Conservation (phyloP, 1,140 invertebrate genomes). For the Rhagoletis zephyria region DNA sequence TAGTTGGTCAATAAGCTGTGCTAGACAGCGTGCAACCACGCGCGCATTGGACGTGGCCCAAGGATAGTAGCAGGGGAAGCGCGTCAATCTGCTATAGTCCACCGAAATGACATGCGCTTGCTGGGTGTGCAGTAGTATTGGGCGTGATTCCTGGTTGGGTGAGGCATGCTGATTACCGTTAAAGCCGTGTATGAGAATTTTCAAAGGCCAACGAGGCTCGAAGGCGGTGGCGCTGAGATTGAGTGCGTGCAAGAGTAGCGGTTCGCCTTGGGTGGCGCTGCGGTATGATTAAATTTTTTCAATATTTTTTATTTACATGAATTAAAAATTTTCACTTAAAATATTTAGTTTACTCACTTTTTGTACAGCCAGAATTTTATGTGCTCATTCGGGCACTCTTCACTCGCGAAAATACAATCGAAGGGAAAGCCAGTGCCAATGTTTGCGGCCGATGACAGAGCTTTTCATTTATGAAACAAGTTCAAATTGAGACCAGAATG, state of each 20-base stretch:
- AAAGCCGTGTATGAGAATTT: slow-evolving; percentile 72
- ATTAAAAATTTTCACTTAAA: slow-evolving; percentile 41
- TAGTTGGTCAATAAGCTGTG: slow-evolving; percentile 72
- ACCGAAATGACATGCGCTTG: slow-evolving; percentile 74
- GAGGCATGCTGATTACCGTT: slow-evolving; percentile 62
- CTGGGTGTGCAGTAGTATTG: slow-evolving; percentile 69
- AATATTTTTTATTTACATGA: neutral
- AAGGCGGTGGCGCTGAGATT: slow-evolving; percentile 65
- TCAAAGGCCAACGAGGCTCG: slow-evolving; percentile 65
- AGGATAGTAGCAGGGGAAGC: slow-evolving; percentile 74
- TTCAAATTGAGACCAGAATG: no score
- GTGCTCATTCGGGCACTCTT: slow-evolving; percentile 64
- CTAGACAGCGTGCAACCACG: slow-evolving; percentile 74
- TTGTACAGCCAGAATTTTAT: slow-evolving; percentile 68
- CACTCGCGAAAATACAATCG: slow-evolving; percentile 56
- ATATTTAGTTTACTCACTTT: slow-evolving; percentile 62
- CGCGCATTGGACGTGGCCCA: slow-evolving; percentile 75
- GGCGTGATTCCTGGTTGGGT: slow-evolving; percentile 65
- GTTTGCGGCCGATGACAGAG: neutral
- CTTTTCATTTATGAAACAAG: neutral
- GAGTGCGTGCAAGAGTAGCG: slow-evolving; percentile 60
- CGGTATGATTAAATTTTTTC: neutral
- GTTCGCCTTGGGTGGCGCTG: slow-evolving; percentile 59
- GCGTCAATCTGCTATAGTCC: slow-evolving; percentile 75
- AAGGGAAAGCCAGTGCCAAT: slow-evolving; percentile 9